These are phyloP conservation scores for Ruditapes philippinarum DNA, from an alignment of 1,140 invertebrate genomes.

Conservation along the genomic window DNA sequence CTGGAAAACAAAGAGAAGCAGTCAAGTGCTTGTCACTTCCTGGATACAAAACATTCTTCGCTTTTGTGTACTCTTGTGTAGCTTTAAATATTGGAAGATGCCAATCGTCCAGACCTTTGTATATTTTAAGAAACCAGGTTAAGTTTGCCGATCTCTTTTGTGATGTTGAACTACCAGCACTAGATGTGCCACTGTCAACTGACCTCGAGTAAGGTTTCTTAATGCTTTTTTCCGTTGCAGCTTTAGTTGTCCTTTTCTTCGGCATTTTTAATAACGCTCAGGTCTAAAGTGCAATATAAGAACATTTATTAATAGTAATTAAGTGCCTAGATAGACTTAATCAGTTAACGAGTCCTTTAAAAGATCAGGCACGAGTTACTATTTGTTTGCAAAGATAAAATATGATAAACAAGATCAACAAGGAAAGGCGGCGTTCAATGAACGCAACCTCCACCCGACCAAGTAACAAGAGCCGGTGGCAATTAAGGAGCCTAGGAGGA, in stretches of 20 bases:
- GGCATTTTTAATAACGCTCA: too few species aligned
- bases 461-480: too few species aligned
- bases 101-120: conserved; percentile 48
- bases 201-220: neutral
- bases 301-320: too few species aligned
- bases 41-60: conserved; percentile 45
- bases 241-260: neutral
- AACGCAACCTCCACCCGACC: too few species aligned
- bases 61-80: neutral
- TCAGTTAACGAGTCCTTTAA: too few species aligned
- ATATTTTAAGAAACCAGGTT: conserved; percentile 43
- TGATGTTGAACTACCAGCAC: neutral
- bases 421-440: too few species aligned
- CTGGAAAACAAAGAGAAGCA: conserved; percentile 23
- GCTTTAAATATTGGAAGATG: conserved; percentile 40
- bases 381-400: too few species aligned
- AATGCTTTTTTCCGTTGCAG: neutral
- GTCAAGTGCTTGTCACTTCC: conserved; percentile 56
- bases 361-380: too few species aligned
- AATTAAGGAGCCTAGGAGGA: too few species aligned
- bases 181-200: neutral
- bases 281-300: too few species aligned
- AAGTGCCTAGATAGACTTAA: too few species aligned
- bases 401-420: too few species aligned
- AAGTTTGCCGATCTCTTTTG: neutral